Conservation (phyloP, 2,113 vertebrate genomes). For the Rhinopomastus cyanomelas region DNA sequence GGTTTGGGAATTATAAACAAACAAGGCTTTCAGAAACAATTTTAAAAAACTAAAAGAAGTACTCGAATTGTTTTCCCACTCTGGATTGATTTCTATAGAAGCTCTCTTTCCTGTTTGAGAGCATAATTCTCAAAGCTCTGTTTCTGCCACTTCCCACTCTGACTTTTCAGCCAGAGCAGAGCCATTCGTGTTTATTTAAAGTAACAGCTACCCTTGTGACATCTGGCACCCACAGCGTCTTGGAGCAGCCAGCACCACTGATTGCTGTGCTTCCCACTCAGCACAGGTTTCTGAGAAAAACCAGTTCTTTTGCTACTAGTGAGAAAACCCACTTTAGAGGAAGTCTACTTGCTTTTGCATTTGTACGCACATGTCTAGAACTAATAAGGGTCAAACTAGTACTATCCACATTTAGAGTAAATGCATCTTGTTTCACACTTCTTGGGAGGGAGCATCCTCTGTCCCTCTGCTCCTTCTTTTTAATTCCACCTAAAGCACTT, state of each 20-base stretch:
- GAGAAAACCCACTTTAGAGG: neutral
- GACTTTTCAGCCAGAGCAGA: neutral
- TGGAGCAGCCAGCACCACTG: neutral
- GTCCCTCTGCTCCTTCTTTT: no score
- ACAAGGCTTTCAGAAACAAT: no score
- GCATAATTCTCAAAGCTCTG: neutral
- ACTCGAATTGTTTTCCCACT: neutral
- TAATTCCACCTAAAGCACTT: no score
- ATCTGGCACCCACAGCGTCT: neutral
- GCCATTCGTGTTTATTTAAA: neutral
- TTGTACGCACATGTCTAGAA: no score
- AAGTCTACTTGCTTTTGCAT: no score
- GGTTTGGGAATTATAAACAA: neutral
- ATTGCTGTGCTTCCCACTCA: accelerated
- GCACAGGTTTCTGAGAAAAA: neutral
- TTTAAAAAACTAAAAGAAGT: no score
- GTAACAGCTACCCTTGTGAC: neutral
- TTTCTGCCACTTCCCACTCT: neutral
- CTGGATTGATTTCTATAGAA: neutral
- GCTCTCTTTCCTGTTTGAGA: neutral
- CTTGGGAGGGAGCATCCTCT: no score
- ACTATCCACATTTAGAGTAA: no score
- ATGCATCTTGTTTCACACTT: no score
- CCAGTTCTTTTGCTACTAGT: neutral
- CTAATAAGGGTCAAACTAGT: no score